Evolutionary conservation across 2,113 vertebrate genomes (phyloP), one percentile per base, ranked within the genome.

Genomic region (Epinephelus moara): DNA sequence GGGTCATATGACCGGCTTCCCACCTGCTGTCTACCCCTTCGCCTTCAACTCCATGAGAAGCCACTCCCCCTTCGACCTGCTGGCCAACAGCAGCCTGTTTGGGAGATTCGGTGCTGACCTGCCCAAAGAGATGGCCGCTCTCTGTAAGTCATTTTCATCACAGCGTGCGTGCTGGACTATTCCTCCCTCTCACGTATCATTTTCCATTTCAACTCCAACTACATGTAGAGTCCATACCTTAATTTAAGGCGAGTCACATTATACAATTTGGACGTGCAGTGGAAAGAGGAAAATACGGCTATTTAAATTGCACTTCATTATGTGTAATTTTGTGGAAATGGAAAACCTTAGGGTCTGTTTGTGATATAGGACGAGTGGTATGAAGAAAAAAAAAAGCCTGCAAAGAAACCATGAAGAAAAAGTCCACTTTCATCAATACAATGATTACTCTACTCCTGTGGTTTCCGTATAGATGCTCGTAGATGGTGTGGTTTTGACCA

Each of bases 71-170:
- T 98, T 98, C 4, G 97, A 98, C 93, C 96, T 97, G 92, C 94
- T 98, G 89, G 94, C 96, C 87, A 97, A 96, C 90, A 96, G 95
- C 80, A 96, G 91, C 89, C 94, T 96, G 84, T 97, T 97, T 91
- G 96, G 97, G 52, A 96, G 96, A 91, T 97, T 97, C 61, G 96
- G 95, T 87, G 96, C 96, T 12, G 97, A 98, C 95, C 96, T 98
- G 72, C 97, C 97, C 85, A 97, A 97, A 95, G 97, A 98, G 93
- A 98, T 98, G 97, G 97, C 97, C 3, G 97, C 97, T 64, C 94
- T 98, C 90, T 97, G 97, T 98, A 93, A 98, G 97, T 98, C 66
- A 71, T 78, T 85, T 78, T 80, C 73, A 76, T 80, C 69, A 49
- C 47, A 55, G 42, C 63, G 66, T 81, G 73, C 33, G 45, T 88